These are phyloP conservation scores for Apolygus lucorum DNA, from an alignment of 1,140 invertebrate species.

Conservation along the genomic window DNA sequence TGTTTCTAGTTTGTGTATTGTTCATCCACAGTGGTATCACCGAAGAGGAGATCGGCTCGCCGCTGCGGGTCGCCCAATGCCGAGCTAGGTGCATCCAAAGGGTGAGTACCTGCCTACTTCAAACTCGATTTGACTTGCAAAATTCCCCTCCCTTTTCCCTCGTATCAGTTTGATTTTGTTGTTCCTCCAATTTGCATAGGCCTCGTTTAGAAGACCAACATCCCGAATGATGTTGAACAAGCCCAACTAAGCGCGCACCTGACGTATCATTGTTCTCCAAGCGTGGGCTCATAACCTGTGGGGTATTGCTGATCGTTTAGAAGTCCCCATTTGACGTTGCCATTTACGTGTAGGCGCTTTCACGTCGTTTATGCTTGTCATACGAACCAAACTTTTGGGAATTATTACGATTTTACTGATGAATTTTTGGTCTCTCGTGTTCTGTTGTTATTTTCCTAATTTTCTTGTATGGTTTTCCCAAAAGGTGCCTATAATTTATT, in stretches of 20 bases:
- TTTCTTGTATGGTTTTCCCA: no score
- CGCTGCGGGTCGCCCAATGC: slow-evolving; percentile 55
- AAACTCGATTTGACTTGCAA: not conserved
- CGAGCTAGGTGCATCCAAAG: slow-evolving; percentile 56
- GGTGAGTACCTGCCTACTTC: slow-evolving; percentile 38
- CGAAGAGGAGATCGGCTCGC: slow-evolving; percentile 53
- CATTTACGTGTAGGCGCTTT: no score
- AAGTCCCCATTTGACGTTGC: no score
- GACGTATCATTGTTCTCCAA: not conserved
- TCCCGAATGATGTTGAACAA: not conserved
- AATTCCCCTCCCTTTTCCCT: not conserved
- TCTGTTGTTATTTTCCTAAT: no score
- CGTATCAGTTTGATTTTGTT: not conserved
- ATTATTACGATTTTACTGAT: no score
- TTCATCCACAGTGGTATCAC: slow-evolving; percentile 22
- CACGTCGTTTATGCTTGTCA: no score
- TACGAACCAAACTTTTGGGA: no score
- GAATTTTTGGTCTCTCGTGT: no score
- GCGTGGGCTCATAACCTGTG: no score
- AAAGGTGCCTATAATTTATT: no score
- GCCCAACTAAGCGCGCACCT: not conserved
- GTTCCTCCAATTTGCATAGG: not conserved
- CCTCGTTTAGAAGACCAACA: not conserved
- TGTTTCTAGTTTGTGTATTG: slow-evolving; percentile 21
- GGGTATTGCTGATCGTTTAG: no score